Conservation (phyloP, 2,113 vertebrate genomes). For the Podocnemis expansa region DNA sequence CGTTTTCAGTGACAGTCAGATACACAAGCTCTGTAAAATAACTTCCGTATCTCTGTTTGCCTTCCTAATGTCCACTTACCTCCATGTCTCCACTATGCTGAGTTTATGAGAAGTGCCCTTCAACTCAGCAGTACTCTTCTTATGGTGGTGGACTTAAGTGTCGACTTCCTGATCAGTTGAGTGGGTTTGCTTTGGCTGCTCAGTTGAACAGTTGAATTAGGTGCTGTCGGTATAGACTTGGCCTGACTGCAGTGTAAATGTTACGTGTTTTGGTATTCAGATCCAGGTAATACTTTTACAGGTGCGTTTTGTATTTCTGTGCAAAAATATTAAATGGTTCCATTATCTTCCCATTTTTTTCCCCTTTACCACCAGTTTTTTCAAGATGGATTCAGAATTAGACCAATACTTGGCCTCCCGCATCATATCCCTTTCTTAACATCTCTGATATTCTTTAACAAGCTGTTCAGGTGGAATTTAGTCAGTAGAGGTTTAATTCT, state of each 20-base stretch:
- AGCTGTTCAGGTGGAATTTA: neutral
- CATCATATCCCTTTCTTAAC: fast-evolving
- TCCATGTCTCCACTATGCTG: no score
- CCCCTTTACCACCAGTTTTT: fast-evolving
- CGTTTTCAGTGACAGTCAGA: no score
- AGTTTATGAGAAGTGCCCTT: no score
- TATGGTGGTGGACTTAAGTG: no score
- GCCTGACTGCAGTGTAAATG: neutral
- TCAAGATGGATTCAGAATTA: neutral
- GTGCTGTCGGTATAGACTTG: no score
- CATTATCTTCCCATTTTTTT: neutral
- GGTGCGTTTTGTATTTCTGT: neutral
- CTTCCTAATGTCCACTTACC: no score
- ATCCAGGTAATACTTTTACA: neutral
- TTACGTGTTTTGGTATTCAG: neutral
- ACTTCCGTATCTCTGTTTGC: no score
- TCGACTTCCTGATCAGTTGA: no score
- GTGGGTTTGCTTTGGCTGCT: no score
- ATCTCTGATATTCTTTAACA: neutral
- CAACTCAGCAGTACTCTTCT: no score
- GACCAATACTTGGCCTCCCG: neutral
- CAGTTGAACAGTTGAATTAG: no score
- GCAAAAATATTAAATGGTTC: neutral
- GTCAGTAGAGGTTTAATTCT: neutral
- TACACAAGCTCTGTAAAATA: no score